These are phyloP conservation scores for Coturnix japonica DNA, from an alignment of 2,113 vertebrate genomes.

Conservation along the genomic window DNA sequence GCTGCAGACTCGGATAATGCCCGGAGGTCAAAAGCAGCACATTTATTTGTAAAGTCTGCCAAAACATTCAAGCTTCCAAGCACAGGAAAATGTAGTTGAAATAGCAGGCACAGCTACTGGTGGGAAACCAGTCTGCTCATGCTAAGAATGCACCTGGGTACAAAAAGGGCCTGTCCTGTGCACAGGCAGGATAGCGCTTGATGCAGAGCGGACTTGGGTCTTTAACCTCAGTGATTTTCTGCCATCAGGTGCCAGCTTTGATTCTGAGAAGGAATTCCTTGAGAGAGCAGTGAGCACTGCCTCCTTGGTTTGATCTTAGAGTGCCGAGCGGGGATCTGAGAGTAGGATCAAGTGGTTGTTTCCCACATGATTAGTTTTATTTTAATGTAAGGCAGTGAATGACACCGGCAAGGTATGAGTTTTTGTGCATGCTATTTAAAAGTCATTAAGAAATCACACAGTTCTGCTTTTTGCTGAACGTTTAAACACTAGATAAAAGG, in stretches of 20 bases:
- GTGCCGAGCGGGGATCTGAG: background rate
- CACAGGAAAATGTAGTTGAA: background rate
- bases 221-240: background rate
- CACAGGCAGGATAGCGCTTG: background rate
- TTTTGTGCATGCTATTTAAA: background rate
- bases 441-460: background rate
- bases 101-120: background rate
- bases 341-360: slow-evolving; percentile 4
- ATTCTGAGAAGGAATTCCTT: background rate
- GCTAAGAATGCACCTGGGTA: background rate
- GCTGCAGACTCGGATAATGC: background rate
- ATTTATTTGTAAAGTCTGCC: slow-evolving; percentile 14
- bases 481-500: background rate
- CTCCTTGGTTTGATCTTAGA: background rate
- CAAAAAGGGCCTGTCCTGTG: background rate
- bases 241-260: background rate
- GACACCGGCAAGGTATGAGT: background rate
- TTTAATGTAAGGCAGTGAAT: background rate
- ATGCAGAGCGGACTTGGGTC: background rate
- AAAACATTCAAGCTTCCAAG: background rate
- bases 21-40: background rate
- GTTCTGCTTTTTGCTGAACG: background rate
- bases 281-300: background rate
- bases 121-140: background rate
- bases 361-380: background rate